A percentile compares a stretch with the other conserved stretches of the same genome.
Conservation (phyloP, 2,113 vertebrate genomes). For the Lipophrys pholis region DNA sequence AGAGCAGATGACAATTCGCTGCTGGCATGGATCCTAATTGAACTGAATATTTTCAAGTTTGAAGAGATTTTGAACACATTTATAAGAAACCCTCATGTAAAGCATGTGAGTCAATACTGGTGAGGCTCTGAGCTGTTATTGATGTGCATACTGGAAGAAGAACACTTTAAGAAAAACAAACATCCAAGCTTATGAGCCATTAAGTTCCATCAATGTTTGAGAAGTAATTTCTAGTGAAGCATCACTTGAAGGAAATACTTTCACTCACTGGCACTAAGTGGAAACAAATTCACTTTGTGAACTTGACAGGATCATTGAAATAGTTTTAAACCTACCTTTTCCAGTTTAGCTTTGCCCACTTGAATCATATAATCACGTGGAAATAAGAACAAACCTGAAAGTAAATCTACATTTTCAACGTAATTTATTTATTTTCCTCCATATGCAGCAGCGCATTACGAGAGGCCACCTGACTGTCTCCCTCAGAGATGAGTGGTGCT, state of each 20-base stretch:
- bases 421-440: not conserved
- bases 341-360: too few species aligned
- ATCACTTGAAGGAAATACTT: not conserved
- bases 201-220: not conserved
- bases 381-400: too few species aligned
- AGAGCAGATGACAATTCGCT: not conserved
- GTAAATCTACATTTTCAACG: not conserved
- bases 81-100: conserved; percentile 2
- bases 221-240: not conserved
- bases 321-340: too few species aligned
- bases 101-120: conserved; percentile 8
- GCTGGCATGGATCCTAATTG: conserved; percentile 1
- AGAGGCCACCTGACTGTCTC: conserved; percentile 52
- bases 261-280: not conserved
- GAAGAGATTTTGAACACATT: conserved; percentile 4
- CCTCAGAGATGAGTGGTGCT: conserved; percentile 56
- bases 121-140: not conserved
- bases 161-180: not conserved
- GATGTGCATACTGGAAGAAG: not conserved
- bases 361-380: too few species aligned
- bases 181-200: not conserved
- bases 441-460: conserved; percentile 5
- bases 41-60: not conserved
- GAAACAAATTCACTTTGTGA: too few species aligned
- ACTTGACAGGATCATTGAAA: too few species aligned